Evolutionary conservation across 1,140 invertebrate species (phyloP).

Genomic region (Magallana ariakensis): DNA sequence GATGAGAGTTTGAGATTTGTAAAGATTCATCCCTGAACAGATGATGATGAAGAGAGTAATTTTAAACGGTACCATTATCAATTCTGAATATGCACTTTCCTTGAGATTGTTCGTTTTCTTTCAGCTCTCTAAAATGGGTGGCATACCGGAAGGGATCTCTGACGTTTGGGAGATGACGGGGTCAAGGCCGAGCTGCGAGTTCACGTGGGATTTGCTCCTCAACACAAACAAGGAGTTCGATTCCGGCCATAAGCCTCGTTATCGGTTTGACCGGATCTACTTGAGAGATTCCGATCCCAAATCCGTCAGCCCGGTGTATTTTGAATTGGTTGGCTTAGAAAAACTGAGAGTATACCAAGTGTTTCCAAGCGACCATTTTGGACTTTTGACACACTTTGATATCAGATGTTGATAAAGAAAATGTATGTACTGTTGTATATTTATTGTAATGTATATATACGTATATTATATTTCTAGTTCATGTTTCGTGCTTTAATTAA

Average conservation of each 20-base stretch:
- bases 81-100: not conserved
- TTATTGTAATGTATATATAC: too few species aligned
- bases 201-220: conserved; percentile 83
- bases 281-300: conserved; percentile 72
- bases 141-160: conserved; percentile 79
- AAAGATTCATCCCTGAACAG: not conserved
- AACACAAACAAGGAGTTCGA: conserved; percentile 81
- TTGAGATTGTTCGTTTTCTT: conserved; percentile 44
- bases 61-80: not conserved
- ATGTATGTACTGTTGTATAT: too few species aligned
- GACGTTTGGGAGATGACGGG: conserved; percentile 83
- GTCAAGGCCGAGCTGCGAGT: conserved; percentile 80
- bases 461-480: too few species aligned
- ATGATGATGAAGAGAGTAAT: not conserved
- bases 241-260: conserved; percentile 78
- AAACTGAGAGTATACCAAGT: conserved; percentile 80
- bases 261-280: conserved; percentile 84
- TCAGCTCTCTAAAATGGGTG: conserved; percentile 79
- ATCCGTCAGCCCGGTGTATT: conserved; percentile 80
- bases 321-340: conserved; percentile 83
- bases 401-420: conserved; percentile 43
- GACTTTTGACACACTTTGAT: conserved; percentile 80
- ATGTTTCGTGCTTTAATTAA: too few species aligned
- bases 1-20: not conserved
- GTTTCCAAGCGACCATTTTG: conserved; percentile 85